A percentile compares a stretch with the other conserved stretches of the same genome.
These are phyloP conservation scores for Accipiter cooperii DNA, from an alignment of 2,113 vertebrate species.

Conservation along the genomic window DNA sequence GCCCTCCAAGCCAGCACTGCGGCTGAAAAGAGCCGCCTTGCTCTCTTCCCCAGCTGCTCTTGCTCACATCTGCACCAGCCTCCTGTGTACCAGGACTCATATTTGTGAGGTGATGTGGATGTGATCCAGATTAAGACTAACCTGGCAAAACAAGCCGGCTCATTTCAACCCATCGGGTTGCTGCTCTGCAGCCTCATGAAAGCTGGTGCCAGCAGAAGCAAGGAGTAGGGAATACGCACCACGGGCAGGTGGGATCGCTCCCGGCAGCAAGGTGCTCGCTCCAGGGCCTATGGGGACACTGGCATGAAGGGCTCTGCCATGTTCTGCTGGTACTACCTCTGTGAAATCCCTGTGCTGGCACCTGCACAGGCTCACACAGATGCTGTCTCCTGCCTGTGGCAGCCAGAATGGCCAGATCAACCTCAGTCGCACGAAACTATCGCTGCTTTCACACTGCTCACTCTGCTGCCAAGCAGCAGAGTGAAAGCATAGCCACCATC, in stretches of 20 bases:
- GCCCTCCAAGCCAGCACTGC: not conserved
- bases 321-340: too few relatives aligned
- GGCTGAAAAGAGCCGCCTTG: not conserved
- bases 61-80: conserved; percentile 3
- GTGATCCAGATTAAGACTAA: not conserved
- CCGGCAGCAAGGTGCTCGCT: not conserved
- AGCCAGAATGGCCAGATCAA: too few relatives aligned
- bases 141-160: not conserved
- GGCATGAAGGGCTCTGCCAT: not conserved
- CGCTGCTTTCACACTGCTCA: not conserved
- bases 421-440: accelerated
- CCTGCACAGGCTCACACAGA: not conserved
- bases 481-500: not conserved
- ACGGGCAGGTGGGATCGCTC: not conserved
- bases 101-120: conserved; percentile 26
- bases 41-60: not conserved
- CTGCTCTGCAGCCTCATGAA: not conserved
- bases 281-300: not conserved
- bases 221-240: accelerated
- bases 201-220: not conserved
- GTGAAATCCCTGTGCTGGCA: not conserved
- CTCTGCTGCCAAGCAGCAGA: not conserved
- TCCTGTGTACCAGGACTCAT: not conserved
- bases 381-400: not conserved
- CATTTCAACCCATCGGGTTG: accelerated